Percentiles rank a stretch among this genome's conserved stretches.
Conservation (phyloP, 2,113 vertebrate genomes). For the Benitochromis conjunctus region DNA sequence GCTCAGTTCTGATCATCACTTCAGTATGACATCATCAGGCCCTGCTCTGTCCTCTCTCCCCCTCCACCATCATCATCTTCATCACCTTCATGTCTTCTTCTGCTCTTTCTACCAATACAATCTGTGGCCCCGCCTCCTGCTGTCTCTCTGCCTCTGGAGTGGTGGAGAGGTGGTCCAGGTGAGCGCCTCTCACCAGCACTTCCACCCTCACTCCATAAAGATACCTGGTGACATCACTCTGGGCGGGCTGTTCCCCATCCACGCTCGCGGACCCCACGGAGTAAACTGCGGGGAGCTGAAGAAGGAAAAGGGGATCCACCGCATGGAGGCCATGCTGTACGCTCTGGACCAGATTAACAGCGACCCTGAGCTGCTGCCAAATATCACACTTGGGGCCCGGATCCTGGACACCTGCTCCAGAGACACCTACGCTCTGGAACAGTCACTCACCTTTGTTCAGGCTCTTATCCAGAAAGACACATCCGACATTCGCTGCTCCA, state of each 20-base stretch:
- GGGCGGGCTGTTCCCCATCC: conserved; percentile 88
- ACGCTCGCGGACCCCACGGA: conserved; percentile 81
- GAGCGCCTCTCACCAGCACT: conserved; percentile 64
- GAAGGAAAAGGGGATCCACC: conserved; percentile 90
- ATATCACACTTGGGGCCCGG: conserved; percentile 83
- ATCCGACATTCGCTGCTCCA: conserved; percentile 78
- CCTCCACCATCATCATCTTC: background rate
- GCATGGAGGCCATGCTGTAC: conserved; percentile 91
- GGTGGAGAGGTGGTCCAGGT: background rate
- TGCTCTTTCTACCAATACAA: background rate
- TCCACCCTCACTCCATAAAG: conserved; percentile 81
- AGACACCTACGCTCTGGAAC: conserved; percentile 89
- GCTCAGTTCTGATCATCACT: background rate
- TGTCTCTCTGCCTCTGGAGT: conserved; percentile 48
- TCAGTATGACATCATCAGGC: conserved; percentile 56
- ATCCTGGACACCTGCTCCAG: conserved; percentile 89
- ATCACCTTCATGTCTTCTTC: background rate
- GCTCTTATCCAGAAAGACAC: conserved; percentile 82
- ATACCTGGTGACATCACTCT: conserved; percentile 84
- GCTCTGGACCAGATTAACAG: conserved; percentile 87
- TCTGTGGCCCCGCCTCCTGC: conserved; percentile 46
- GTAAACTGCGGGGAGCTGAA: conserved; percentile 82
- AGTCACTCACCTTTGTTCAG: conserved; percentile 87
- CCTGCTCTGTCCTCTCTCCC: background rate
- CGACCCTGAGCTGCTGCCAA: conserved; percentile 81